Conservation (phyloP, 1,140 invertebrate genomes). For the Ostrea denselamellosa region DNA sequence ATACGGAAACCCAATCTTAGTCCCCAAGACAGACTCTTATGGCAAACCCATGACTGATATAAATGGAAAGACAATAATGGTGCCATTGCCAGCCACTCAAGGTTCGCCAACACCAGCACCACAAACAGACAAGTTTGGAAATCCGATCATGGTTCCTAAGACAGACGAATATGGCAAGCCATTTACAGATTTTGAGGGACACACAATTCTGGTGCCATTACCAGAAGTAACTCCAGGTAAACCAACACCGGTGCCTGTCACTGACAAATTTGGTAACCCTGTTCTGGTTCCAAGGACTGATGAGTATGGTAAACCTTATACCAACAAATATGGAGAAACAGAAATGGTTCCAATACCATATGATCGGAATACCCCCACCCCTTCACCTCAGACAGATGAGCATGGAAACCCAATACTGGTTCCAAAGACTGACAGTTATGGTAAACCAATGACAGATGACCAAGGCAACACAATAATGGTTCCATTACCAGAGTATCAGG, state of each 20-base stretch:
- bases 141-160: constrained; percentile 37
- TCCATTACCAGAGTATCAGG: constrained; percentile 6
- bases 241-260: constrained; percentile 37
- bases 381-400: constrained; percentile 38
- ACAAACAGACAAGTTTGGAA: constrained; percentile 41
- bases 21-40: background rate
- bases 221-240: background rate
- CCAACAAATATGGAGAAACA: background rate
- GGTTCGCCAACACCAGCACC: constrained; percentile 40
- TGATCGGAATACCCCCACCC: constrained; percentile 4
- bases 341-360: constrained; percentile 13
- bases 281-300: constrained; percentile 21
- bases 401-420: constrained; percentile 2
- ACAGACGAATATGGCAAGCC: constrained; percentile 47
- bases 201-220: background rate
- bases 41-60: constrained; percentile 26
- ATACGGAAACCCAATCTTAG: constrained; percentile 33
- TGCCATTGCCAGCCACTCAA: constrained; percentile 33
- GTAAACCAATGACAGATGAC: constrained; percentile 40
- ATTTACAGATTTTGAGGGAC: background rate
- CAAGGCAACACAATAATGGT: constrained; percentile 10
- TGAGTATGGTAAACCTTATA: constrained; percentile 15
- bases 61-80: constrained; percentile 41
- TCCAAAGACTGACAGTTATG: constrained; percentile 25
- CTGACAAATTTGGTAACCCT: constrained; percentile 20